A percentile compares a stretch with the other conserved stretches of the same genome.
These are phyloP conservation scores for Dipus sagitta DNA, from an alignment of 2,797 vertebrate species.

Conservation along the genomic window DNA sequence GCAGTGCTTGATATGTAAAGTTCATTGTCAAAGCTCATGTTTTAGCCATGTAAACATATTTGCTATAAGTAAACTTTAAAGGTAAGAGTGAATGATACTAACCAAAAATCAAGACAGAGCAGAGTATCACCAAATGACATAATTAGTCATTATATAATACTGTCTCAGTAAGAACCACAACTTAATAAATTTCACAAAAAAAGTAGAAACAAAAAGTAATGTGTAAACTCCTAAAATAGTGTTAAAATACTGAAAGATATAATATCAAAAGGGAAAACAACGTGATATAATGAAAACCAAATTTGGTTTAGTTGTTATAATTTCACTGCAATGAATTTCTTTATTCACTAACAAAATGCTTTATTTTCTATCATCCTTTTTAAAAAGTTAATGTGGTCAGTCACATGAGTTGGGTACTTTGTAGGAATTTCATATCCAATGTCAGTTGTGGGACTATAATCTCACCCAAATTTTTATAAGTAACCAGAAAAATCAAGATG, in stretches of 20 bases:
- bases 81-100: conserved; percentile 79
- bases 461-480: conserved; percentile 57
- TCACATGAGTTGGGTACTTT: background rate
- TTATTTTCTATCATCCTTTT: conserved; percentile 57
- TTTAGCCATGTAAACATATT: conserved; percentile 85
- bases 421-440: conserved; percentile 69
- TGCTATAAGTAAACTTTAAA: conserved; percentile 86
- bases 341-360: conserved; percentile 59
- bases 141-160: conserved; percentile 84
- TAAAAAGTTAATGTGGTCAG: conserved; percentile 60
- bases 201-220: conserved; percentile 80
- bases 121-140: conserved; percentile 70
- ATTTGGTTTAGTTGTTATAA: conserved; percentile 62
- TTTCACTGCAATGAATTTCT: conserved; percentile 72
- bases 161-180: conserved; percentile 83
- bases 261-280: conserved; percentile 71
- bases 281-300: conserved; percentile 70
- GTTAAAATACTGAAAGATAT: conserved; percentile 81
- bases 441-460: conserved; percentile 8
- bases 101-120: conserved; percentile 79
- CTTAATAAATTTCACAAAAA: conserved; percentile 83
- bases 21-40: conserved; percentile 77
- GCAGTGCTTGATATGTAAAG: conserved; percentile 64
- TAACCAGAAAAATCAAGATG: conserved; percentile 70
- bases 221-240: conserved; percentile 81